Conservation (phyloP, 2,113 vertebrate species). For the Pseudopipra pipra region DNA sequence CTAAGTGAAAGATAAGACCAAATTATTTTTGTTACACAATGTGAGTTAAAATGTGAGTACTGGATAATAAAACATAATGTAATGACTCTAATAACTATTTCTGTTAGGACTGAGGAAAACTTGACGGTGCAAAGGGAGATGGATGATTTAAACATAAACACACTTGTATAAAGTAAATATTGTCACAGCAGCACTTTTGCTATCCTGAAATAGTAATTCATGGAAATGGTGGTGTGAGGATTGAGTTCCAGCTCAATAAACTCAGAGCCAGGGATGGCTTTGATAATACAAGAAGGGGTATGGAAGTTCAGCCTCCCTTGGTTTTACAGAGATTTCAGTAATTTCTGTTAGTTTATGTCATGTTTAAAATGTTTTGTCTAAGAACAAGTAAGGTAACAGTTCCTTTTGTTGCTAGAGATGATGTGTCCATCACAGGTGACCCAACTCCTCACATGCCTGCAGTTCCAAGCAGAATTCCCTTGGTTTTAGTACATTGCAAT, state of each 20-base stretch:
- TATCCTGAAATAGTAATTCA: not conserved
- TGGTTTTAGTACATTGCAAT: not conserved
- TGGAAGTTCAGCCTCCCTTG: not conserved
- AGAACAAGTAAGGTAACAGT: not conserved
- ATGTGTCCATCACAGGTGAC: not conserved
- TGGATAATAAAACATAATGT: not conserved
- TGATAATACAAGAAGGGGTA: not conserved
- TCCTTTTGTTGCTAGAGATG: not conserved
- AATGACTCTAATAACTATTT: not conserved
- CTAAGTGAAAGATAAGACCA: not conserved
- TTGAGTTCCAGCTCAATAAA: not conserved
- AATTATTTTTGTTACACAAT: not conserved
- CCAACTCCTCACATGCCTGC: fast-evolving
- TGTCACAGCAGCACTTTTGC: not conserved
- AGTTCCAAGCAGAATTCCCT: not conserved
- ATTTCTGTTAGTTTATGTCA: not conserved
- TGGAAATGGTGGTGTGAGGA: not conserved
- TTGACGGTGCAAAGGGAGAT: not conserved
- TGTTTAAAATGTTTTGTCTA: not conserved
- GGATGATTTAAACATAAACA: not conserved
- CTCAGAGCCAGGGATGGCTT: not conserved
- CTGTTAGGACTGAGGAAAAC: not conserved
- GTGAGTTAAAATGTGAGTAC: not conserved
- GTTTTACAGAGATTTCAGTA: not conserved
- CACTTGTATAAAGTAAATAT: not conserved